Evolutionary conservation across 2,888 invertebrate genomes (phyloP).

Genomic region (Diogma glabrata): DNA sequence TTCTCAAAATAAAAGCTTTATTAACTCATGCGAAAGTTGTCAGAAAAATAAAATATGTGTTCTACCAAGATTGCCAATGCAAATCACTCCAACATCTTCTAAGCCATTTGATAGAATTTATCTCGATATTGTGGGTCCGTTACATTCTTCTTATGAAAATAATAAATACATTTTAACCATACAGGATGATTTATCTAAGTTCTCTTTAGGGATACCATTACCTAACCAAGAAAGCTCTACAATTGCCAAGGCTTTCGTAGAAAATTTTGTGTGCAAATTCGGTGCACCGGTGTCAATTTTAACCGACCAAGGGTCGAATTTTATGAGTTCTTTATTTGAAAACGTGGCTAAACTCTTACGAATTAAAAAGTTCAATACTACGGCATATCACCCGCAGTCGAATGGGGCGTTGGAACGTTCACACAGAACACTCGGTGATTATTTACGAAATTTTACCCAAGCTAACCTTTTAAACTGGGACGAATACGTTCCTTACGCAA

Average conservation of each 20-base stretch:
- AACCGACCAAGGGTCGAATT: neutral
- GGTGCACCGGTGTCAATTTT: neutral
- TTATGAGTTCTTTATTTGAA: too few species aligned
- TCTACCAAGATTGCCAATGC: too few species aligned
- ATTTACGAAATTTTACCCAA: slow-evolving; percentile 24
- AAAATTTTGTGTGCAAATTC: slow-evolving; percentile 1
- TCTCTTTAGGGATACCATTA: slow-evolving; percentile 23
- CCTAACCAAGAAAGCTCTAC: slow-evolving; percentile 25
- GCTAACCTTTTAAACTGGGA: slow-evolving; percentile 25
- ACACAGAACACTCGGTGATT: slow-evolving; percentile 24
- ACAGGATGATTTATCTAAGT: slow-evolving; percentile 28
- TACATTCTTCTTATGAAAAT: too few species aligned
- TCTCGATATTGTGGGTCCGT: neutral
- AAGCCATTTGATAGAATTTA: slow-evolving; percentile 1
- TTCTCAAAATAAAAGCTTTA: too few species aligned
- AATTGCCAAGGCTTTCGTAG: slow-evolving; percentile 20
- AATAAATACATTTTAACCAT: too few species aligned
- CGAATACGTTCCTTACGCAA: slow-evolving; percentile 23
- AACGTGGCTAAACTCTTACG: too few species aligned
- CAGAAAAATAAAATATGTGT: too few species aligned
- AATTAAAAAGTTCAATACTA: too few species aligned
- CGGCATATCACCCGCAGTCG: too few species aligned
- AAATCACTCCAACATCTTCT: too few species aligned
- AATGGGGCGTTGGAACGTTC: too few species aligned
- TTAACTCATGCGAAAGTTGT: too few species aligned